Conservation (phyloP, 92 coral and sea anemone species). For the Porites lobata region DNA sequence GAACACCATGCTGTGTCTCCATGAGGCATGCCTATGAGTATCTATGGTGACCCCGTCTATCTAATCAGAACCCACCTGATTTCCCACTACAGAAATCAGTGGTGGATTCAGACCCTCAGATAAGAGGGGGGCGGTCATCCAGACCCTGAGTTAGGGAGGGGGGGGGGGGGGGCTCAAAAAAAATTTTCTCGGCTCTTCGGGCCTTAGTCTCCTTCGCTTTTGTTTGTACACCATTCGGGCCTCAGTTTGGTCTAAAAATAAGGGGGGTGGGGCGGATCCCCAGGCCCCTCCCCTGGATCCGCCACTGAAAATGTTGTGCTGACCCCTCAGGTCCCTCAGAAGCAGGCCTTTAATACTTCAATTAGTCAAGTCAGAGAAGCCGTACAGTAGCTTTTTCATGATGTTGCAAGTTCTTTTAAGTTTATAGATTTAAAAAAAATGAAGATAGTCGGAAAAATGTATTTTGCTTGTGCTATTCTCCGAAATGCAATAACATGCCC, state of each 20-base stretch:
- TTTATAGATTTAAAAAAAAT: background rate
- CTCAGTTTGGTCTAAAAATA: too few relatives aligned
- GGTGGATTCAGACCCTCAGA: too few relatives aligned
- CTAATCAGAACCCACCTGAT: constrained; percentile 12
- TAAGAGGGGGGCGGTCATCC: too few relatives aligned
- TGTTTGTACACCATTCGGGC: background rate
- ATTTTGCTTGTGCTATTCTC: constrained; percentile 2
- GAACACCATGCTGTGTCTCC: constrained; percentile 20
- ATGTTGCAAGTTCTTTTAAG: background rate
- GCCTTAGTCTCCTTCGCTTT: too few relatives aligned
- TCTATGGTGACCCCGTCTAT: constrained; percentile 7
- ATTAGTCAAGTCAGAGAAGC: constrained; percentile 26
- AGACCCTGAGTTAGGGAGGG: too few relatives aligned
- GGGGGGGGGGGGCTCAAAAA: too few relatives aligned
- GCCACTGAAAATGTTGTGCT: constrained; percentile 4
- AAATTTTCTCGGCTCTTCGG: too few relatives aligned
- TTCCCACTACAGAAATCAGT: too few relatives aligned
- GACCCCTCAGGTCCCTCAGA: background rate
- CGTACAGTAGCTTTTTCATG: constrained; percentile 8
- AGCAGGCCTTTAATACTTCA: constrained; percentile 4
- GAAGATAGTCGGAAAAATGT: constrained; percentile 6
- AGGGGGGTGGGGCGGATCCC: too few relatives aligned
- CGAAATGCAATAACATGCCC: constrained; percentile 2
- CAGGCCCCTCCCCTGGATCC: too few relatives aligned
- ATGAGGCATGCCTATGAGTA: constrained; percentile 2